Conservation (phyloP, 2,888 invertebrate genomes). For the Fabriciana adippe region DNA sequence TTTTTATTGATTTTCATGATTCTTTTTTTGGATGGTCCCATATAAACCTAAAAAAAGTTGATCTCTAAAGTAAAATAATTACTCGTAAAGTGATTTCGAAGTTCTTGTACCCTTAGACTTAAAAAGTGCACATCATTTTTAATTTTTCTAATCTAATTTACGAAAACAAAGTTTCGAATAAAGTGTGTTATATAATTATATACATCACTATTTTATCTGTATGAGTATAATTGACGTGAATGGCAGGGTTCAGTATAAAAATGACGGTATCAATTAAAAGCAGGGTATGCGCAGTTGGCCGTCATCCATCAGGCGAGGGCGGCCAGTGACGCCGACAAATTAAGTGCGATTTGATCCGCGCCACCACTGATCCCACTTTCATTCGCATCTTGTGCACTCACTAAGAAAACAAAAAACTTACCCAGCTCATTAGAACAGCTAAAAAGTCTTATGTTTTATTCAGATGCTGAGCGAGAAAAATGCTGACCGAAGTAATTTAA, state of each 20-base stretch:
- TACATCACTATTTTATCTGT: conserved; percentile 15
- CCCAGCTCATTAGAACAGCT: conserved; percentile 70
- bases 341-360: conserved; percentile 78
- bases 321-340: conserved; percentile 76
- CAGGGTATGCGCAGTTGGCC: conserved; percentile 55
- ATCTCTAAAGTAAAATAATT: too few species aligned
- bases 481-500: conserved; percentile 75
- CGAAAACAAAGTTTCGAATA: neutral
- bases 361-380: conserved; percentile 66
- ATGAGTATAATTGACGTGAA: conserved; percentile 38
- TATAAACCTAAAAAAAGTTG: too few species aligned
- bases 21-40: too few species aligned
- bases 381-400: conserved; percentile 75
- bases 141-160: neutral
- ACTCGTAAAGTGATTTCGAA: too few species aligned
- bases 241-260: conserved; percentile 57
- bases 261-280: conserved; percentile 78
- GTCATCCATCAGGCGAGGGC: conserved; percentile 69
- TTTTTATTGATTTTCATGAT: too few species aligned
- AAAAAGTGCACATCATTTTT: too few species aligned
- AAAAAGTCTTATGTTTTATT: conserved; percentile 78
- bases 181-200: neutral
- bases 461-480: conserved; percentile 60
- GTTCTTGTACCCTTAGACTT: too few species aligned
- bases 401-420: conserved; percentile 67